Conservation (phyloP, 2,797 vertebrate genomes). For the Pterois miles region DNA sequence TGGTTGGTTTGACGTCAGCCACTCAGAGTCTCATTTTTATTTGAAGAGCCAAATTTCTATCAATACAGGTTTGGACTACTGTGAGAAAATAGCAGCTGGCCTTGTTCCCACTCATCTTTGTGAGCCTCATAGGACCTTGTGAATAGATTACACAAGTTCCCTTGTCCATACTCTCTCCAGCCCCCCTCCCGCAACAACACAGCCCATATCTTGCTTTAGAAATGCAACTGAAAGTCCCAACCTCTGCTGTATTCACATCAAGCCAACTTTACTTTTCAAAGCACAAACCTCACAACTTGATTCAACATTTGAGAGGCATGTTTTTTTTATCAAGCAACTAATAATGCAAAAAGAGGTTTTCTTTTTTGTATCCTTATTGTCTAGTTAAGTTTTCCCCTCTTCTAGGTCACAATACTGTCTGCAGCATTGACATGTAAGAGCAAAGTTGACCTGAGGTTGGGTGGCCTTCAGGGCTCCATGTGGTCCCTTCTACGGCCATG, state of each 20-base stretch:
- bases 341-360: slow-evolving; percentile 7
- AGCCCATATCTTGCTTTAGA: slow-evolving; percentile 66
- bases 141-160: slow-evolving; percentile 86
- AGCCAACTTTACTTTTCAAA: slow-evolving; percentile 48
- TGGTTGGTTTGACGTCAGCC: slow-evolving; percentile 69
- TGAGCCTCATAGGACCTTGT: slow-evolving; percentile 75
- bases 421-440: slow-evolving; percentile 34
- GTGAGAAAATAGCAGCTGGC: slow-evolving; percentile 75
- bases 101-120: slow-evolving; percentile 76
- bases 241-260: slow-evolving; percentile 50
- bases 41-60: slow-evolving; percentile 71
- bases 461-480: slow-evolving; percentile 71
- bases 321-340: slow-evolving; percentile 32
- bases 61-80: slow-evolving; percentile 64
- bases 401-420: slow-evolving; percentile 35
- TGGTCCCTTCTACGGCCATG: slow-evolving; percentile 77
- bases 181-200: slow-evolving; percentile 65
- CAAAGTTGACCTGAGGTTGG: slow-evolving; percentile 55
- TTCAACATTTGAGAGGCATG: slow-evolving; percentile 36
- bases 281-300: slow-evolving; percentile 35
- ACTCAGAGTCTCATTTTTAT: slow-evolving; percentile 62
- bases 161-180: slow-evolving; percentile 68
- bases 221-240: slow-evolving; percentile 55
- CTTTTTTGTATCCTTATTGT: slow-evolving; percentile 1
- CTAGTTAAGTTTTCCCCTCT: slow-evolving; percentile 13